Conservation (phyloP, 2,797 vertebrate species). For the Momotus momota region DNA sequence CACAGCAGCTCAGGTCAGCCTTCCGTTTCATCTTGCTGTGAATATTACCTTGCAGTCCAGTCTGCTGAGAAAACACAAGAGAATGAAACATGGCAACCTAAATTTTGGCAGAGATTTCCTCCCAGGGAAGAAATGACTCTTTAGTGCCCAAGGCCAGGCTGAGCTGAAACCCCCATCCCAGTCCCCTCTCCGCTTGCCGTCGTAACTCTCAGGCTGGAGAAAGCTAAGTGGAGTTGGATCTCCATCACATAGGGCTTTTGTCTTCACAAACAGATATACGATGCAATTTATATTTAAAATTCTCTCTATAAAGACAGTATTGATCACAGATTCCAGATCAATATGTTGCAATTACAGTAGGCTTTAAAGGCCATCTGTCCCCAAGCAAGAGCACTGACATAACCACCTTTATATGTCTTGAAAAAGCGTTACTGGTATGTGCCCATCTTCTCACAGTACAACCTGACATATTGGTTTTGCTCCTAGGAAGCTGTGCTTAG, state of each 20-base stretch:
- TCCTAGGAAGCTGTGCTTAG: neutral
- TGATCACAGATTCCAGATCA: conserved; percentile 70
- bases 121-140: neutral
- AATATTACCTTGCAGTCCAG: neutral
- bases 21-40: neutral
- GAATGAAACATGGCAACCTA: neutral
- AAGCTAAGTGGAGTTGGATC: neutral
- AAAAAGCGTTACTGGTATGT: neutral
- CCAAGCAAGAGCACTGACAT: neutral
- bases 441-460: neutral
- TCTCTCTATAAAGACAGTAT: conserved; percentile 69
- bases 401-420: neutral
- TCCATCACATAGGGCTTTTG: conserved; percentile 14
- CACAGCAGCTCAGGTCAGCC: neutral
- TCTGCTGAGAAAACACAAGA: accelerated
- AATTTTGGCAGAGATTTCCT: neutral
- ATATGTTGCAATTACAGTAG: conserved; percentile 65
- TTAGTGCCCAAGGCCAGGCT: neutral
- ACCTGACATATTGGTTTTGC: neutral
- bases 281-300: conserved; percentile 74
- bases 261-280: conserved; percentile 54
- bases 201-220: neutral
- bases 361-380: conserved; percentile 64
- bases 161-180: neutral
- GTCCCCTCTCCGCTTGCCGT: neutral